Conservation (phyloP, 2,113 vertebrate species). For the Phyllostomus discolor region DNA sequence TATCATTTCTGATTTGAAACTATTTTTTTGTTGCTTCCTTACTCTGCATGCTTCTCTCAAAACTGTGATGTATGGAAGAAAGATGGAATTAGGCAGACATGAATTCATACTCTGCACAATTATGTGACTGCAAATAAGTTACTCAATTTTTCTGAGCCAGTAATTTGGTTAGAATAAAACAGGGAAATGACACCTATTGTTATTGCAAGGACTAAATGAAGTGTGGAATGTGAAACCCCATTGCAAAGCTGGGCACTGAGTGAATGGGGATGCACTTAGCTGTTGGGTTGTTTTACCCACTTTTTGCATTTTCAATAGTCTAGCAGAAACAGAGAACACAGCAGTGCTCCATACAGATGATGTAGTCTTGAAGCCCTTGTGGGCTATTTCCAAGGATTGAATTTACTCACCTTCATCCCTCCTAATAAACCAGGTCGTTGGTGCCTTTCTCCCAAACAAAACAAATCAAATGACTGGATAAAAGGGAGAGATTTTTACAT, state of each 20-base stretch:
- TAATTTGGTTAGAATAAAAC: neutral
- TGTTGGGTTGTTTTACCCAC: neutral
- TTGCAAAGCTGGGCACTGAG: neutral
- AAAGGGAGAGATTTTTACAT: neutral
- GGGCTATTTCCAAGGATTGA: neutral
- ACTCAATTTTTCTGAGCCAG: neutral
- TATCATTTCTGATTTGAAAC: neutral
- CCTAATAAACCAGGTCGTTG: neutral
- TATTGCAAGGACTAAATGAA: neutral
- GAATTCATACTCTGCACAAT: conserved; percentile 20
- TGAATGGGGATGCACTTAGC: neutral
- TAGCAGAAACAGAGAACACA: neutral
- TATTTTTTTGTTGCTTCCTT: neutral
- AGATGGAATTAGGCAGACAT: neutral
- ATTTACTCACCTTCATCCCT: neutral
- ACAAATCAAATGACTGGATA: neutral
- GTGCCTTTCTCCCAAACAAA: neutral
- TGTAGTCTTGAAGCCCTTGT: neutral
- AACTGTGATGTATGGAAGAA: neutral
- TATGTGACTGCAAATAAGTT: neutral
- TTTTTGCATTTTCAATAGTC: neutral
- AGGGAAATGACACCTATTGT: neutral
- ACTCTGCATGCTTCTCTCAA: neutral
- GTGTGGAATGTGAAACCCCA: neutral
- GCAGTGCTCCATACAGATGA: too few species aligned